Percentiles rank a stretch among this genome's conserved stretches.
Conservation (phyloP, 1,140 invertebrate species). For the Conus ventricosus region DNA sequence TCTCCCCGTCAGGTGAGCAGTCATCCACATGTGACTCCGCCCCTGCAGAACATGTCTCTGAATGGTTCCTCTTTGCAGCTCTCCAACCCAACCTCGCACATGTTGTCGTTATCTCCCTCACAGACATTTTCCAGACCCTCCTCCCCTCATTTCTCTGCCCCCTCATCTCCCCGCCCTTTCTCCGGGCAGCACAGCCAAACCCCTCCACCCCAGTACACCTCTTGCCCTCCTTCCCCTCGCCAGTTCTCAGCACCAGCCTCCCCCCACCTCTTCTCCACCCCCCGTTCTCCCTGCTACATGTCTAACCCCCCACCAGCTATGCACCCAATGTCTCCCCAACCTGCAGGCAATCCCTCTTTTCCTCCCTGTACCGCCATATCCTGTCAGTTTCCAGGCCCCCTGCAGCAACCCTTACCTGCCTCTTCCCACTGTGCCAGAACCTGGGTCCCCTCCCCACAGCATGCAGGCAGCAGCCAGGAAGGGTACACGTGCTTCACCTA, state of each 20-base stretch:
- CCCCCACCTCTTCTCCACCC: not conserved
- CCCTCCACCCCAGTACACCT: constrained; percentile 28
- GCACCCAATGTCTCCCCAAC: not conserved
- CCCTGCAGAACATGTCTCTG: not conserved
- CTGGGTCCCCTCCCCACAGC: not conserved
- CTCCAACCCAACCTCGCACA: not conserved
- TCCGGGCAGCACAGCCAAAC: not conserved
- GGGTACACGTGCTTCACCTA: constrained; percentile 35
- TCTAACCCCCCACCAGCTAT: not conserved
- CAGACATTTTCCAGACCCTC: not conserved
- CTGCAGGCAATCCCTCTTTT: not conserved
- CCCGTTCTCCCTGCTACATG: not conserved
- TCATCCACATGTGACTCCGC: not conserved
- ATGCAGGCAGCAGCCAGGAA: not conserved
- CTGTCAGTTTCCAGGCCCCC: not conserved
- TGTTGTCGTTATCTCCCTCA: not conserved
- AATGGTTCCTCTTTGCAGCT: not conserved
- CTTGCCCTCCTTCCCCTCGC: constrained; percentile 13
- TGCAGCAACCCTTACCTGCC: not conserved
- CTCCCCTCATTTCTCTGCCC: constrained; percentile 21
- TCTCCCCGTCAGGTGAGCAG: constrained; percentile 16
- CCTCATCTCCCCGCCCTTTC: constrained; percentile 16
- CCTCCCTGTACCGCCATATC: not conserved
- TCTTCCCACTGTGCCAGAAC: not conserved
- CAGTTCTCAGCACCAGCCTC: constrained; percentile 23